A percentile compares a stretch with the other conserved stretches of the same genome.
Evolutionary conservation across 2,888 invertebrate genomes (phyloP).

Genomic region (Lamellibrachia columna): DNA sequence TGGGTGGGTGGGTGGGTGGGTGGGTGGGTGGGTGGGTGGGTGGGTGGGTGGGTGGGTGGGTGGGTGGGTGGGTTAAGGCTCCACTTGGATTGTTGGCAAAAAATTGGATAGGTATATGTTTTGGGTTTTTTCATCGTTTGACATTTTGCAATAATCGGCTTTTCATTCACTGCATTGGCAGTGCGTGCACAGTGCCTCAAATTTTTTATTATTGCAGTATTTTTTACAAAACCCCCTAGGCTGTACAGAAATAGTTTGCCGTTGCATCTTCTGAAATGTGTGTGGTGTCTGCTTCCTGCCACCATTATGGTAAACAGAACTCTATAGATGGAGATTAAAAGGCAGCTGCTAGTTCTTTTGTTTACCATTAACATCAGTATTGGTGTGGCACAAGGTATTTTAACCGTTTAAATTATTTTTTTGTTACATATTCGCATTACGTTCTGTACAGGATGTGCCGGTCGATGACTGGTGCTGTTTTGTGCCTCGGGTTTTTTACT

Average conservation of each 20-base stretch:
- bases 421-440: neutral
- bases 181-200: no score
- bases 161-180: no score
- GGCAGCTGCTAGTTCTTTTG: conserved; percentile 13
- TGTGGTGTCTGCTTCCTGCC: neutral
- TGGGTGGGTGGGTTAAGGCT: no score
- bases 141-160: no score
- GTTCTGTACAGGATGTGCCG: neutral
- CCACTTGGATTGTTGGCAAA: no score
- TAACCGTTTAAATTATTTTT: conserved; percentile 5
- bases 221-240: neutral
- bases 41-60: no score
- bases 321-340: neutral
- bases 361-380: neutral
- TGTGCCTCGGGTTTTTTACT: neutral
- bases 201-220: no score
- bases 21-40: no score
- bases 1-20: no score
- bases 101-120: no score
- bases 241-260: neutral
- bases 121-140: no score
- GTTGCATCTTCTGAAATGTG: neutral
- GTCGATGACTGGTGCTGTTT: neutral
- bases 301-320: neutral
- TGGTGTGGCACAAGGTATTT: neutral